A percentile compares a stretch with the other conserved stretches of the same genome.
These are phyloP conservation scores for Colletes gigas DNA, from an alignment of 1,140 invertebrate species.

Conservation along the genomic window DNA sequence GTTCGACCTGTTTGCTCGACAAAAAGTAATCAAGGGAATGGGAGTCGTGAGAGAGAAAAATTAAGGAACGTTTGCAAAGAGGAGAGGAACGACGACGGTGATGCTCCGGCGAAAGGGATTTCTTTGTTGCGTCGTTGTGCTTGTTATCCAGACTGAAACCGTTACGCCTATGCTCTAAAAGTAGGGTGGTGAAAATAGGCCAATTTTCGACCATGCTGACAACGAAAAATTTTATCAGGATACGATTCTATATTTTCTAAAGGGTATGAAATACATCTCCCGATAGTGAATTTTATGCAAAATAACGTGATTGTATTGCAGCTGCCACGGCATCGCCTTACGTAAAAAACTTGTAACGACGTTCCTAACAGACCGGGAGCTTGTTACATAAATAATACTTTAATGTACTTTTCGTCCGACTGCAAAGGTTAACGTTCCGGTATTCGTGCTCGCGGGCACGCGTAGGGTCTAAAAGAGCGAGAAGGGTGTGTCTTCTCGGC, in stretches of 20 bases:
- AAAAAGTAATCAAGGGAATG: neutral
- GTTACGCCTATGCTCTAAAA: no score
- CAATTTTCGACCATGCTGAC: no score
- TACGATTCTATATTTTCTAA: no score
- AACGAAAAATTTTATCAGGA: no score
- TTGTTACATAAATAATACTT: slow-evolving; percentile 33
- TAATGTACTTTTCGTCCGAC: neutral
- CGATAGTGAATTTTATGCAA: neutral
- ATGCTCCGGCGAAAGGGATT: no score
- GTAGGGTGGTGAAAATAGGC: no score
- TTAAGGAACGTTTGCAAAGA: neutral
- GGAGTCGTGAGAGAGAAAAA: neutral
- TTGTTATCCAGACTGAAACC: no score
- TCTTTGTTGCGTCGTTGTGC: no score
- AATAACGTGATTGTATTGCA: neutral
- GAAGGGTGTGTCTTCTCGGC: neutral
- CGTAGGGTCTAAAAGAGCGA: neutral
- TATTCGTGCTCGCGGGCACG: neutral
- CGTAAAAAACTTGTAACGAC: slow-evolving; percentile 13
- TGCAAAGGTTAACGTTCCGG: slow-evolving; percentile 17
- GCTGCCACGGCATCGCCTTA: neutral
- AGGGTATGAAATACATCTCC: no score
- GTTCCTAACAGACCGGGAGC: neutral
- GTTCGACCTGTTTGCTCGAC: neutral
- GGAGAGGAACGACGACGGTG: no score